Evolutionary conservation across 2,888 invertebrate genomes (phyloP).

Genomic region (Leucophora obtusa): DNA sequence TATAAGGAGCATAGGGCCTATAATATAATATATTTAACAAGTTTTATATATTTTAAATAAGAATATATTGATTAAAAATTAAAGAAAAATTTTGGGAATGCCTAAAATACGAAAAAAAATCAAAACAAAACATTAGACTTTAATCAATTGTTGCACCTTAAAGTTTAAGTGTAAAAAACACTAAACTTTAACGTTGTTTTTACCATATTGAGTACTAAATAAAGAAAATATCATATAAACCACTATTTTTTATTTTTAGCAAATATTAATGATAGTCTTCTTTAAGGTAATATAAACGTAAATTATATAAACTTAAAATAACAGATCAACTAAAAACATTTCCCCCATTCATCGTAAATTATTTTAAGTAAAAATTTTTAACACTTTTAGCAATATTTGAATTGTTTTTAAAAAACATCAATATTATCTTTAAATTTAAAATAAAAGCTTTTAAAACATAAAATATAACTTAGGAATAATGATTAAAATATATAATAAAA

Average conservation of each 20-base stretch:
- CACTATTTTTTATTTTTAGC: not conserved
- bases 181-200: not conserved
- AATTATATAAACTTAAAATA: too few species aligned
- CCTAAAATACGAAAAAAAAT: too few species aligned
- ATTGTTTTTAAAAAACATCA: too few species aligned
- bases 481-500: not conserved
- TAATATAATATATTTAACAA: not conserved
- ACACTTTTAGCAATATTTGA: too few species aligned
- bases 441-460: not conserved
- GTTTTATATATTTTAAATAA: not conserved
- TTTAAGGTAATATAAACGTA: not conserved
- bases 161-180: not conserved
- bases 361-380: not conserved
- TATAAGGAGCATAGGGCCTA: too few species aligned
- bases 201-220: not conserved
- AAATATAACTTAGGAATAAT: not conserved
- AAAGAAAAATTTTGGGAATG: not conserved
- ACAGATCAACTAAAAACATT: too few species aligned
- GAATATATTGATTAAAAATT: not conserved
- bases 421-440: not conserved
- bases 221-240: not conserved
- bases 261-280: not conserved
- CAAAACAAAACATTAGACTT: slow-evolving; percentile 4
- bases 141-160: not conserved
- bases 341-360: too few species aligned